Conservation (phyloP, 2,888 invertebrate genomes). For the Leptopterna dolabrata region DNA sequence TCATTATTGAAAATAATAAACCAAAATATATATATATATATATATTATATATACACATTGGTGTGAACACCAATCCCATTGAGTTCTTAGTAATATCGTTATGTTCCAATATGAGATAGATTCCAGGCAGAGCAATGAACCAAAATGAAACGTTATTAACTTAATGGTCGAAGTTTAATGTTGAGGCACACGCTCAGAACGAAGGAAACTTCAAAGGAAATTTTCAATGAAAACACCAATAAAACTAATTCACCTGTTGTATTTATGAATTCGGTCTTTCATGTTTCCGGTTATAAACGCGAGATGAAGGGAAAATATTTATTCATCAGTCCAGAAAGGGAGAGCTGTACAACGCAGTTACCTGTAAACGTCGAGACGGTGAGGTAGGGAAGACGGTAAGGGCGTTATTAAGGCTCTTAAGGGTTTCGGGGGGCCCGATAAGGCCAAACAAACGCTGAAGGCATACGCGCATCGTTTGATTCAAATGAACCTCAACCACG, state of each 20-base stretch:
- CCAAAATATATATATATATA: no score
- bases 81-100: no score
- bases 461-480: slow-evolving; percentile 44
- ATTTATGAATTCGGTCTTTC: slow-evolving; percentile 8
- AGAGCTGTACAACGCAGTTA: neutral
- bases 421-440: neutral
- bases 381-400: neutral
- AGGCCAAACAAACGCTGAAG: slow-evolving; percentile 16
- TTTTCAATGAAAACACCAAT: slow-evolving; percentile 20
- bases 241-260: slow-evolving; percentile 38
- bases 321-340: neutral
- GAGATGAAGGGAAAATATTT: slow-evolving; percentile 28
- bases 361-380: neutral
- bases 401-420: slow-evolving; percentile 27
- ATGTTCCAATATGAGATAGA: no score
- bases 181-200: neutral
- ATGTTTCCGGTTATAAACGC: neutral
- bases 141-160: neutral
- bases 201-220: neutral
- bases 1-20: no score
- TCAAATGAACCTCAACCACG: slow-evolving; percentile 36
- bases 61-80: no score
- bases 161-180: neutral
- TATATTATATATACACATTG: no score
- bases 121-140: neutral